Conservation (phyloP, 2,888 invertebrate genomes). For the Parascotia fuliginaria region DNA sequence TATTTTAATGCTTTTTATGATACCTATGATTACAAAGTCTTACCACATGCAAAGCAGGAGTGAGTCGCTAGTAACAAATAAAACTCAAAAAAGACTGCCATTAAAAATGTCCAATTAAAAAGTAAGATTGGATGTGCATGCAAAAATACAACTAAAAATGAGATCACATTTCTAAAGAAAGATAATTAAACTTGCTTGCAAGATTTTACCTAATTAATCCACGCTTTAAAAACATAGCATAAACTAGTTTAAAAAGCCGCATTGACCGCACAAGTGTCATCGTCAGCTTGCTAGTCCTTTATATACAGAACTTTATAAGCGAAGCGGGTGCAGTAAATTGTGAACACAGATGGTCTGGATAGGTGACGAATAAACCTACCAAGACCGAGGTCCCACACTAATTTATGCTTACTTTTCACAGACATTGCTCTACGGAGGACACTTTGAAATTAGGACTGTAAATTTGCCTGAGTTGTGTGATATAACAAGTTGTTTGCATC, state of each 20-base stretch:
- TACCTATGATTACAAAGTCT: no score
- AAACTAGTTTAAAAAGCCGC: slow-evolving; percentile 27
- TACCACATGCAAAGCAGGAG: no score
- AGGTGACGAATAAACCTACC: slow-evolving; percentile 55
- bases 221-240: slow-evolving; percentile 9
- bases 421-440: slow-evolving; percentile 21
- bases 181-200: not conserved
- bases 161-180: no score
- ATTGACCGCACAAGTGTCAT: slow-evolving; percentile 31
- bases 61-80: no score
- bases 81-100: no score
- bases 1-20: no score
- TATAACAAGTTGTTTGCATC: not conserved
- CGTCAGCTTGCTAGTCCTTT: slow-evolving; percentile 42
- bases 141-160: no score
- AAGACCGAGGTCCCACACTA: slow-evolving; percentile 28
- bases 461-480: slow-evolving; percentile 21
- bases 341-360: slow-evolving; percentile 56
- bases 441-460: slow-evolving; percentile 30
- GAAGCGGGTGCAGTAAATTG: slow-evolving; percentile 55
- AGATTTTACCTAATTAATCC: slow-evolving; percentile 25
- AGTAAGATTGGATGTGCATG: no score
- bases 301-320: slow-evolving; percentile 50
- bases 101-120: no score
- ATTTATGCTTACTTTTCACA: slow-evolving; percentile 45